Percentiles rank a stretch among this genome's conserved stretches.
Evolutionary conservation across 2,797 vertebrate genomes (phyloP).

Genomic region (Esox masquinongy): DNA sequence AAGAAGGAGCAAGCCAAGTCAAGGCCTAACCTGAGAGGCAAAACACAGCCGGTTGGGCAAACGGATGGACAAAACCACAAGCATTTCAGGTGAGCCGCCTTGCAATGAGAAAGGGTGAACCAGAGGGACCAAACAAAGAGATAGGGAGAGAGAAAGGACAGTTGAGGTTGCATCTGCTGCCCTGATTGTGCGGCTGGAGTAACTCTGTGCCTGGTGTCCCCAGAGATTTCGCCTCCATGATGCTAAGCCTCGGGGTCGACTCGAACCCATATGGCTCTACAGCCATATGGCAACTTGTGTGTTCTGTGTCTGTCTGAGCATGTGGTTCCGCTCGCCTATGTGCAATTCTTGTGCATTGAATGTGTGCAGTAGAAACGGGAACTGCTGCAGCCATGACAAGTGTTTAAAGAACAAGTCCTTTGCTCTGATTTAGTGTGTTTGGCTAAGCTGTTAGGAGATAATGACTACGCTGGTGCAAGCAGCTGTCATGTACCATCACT

Average conservation of each 20-base stretch:
- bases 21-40: not conserved
- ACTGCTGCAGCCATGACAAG: not conserved
- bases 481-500: constrained; percentile 48
- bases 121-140: not conserved
- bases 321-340: not conserved
- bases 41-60: not conserved
- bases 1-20: not conserved
- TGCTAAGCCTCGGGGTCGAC: not conserved
- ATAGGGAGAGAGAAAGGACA: not conserved
- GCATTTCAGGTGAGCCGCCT: not conserved
- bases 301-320: constrained; percentile 14
- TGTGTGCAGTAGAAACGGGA: not conserved
- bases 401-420: not conserved
- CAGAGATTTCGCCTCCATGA: constrained; percentile 18
- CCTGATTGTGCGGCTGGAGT: constrained; percentile 8
- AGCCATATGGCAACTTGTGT: constrained; percentile 35
- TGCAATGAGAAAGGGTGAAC: too few species aligned
- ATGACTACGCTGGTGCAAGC: constrained; percentile 46
- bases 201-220: not conserved
- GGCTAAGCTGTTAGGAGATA: constrained; percentile 15
- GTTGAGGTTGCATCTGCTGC: constrained; percentile 18
- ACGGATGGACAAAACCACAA: not conserved
- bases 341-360: not conserved
- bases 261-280: constrained; percentile 1
- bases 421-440: constrained; percentile 26